Evolutionary conservation across 2,113 vertebrate genomes (phyloP), one percentile per base, ranked within the genome.

Genomic region (Cryptoleucopteryx plumbea): DNA sequence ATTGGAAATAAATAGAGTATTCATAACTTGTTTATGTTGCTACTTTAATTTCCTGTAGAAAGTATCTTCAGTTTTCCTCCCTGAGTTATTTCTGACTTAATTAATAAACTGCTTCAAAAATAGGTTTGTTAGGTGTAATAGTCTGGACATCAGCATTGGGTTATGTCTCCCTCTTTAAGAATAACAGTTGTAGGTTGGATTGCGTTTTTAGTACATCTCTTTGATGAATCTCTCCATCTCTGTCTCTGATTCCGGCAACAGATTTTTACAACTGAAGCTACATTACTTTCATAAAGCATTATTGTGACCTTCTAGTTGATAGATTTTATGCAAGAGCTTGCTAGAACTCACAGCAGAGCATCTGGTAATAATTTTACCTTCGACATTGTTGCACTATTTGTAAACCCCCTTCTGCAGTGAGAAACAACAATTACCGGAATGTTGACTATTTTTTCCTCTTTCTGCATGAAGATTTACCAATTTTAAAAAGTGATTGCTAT

Each of bases 1-100:
- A 96, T 68, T 90, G 65, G 38, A 96, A 95, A 89, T 43, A 96
- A 95, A 93, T 66, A 47, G 86, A 86, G 27, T 94, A 68, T 61
- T 95, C 83, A 66, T 75, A 92, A 90, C 34, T 70, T 67, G 70
- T 88, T 94, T 93, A 86, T n/a, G 20, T 52, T 79, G 52, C 55
- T 86, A 38, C 72, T 94, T 94, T 82, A 89, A 90, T 97, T 94
- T 95, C 68, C 52, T 59, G 63, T 36, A 55, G 65, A 90, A 96
- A 92, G 43, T 42, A 82, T 10, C 82, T 88, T 84, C 53, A 42
- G 40, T 42, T 42, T 42, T 42, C 40, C 40, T 42, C 40, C 40
- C 40, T 42, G 40, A 42, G 63, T 93, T 91, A 94, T 83, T 93
- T 94, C 81, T 88, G 36, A 78, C 48, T 83, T 93, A 74, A 90